phyloP scores from a whole-genome alignment of 1,140 invertebrate genomes.

The Calephelis nemesis region DNA sequence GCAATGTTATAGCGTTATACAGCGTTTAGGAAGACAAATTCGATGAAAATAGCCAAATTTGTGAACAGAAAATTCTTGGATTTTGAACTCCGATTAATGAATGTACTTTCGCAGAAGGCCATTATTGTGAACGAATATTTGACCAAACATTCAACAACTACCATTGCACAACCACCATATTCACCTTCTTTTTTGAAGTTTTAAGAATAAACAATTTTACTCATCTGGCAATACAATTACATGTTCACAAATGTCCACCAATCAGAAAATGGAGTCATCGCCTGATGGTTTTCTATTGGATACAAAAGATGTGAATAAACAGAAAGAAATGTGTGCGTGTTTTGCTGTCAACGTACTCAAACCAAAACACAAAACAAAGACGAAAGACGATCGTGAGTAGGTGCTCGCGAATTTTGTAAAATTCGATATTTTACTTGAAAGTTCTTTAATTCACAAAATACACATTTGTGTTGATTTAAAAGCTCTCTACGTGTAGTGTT shows the following conservation, averaged over 20 bases:
- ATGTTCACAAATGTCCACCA: conserved; percentile 48
- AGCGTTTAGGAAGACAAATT: too few species aligned
- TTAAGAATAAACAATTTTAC: neutral
- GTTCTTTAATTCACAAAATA: conserved; percentile 20
- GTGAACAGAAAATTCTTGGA: too few species aligned
- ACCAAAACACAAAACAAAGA: conserved; percentile 71
- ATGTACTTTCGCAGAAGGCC: too few species aligned
- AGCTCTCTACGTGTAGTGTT: conserved; percentile 32
- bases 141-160: too few species aligned
- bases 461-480: conserved; percentile 9
- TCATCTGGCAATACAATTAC: conserved; percentile 40
- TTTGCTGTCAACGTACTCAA: conserved; percentile 39
- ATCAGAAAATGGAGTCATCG: conserved; percentile 32
- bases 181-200: too few species aligned
- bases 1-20: too few species aligned
- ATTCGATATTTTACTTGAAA: conserved; percentile 28
- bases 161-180: too few species aligned
- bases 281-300: conserved; percentile 26
- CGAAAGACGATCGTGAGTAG: conserved; percentile 34
- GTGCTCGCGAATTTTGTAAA: conserved; percentile 29
- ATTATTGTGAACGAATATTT: too few species aligned
- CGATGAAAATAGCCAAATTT: too few species aligned
- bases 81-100: too few species aligned
- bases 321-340: conserved; percentile 32
- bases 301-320: conserved; percentile 24